Conservation (phyloP, 2,113 vertebrate species). For the Malurus cyaneus region DNA sequence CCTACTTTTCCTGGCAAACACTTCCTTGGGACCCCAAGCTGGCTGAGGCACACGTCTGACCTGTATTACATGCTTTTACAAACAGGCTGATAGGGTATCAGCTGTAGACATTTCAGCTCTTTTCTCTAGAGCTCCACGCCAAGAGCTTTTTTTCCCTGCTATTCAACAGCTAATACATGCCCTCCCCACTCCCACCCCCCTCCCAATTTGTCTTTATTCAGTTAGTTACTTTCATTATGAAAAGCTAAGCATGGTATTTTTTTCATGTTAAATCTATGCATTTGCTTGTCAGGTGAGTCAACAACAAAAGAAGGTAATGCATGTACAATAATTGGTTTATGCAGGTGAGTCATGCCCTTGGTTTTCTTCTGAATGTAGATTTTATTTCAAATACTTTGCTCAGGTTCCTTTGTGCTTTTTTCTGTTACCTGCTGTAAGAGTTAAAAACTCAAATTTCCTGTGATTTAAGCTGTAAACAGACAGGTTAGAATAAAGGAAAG, state of each 20-base stretch:
- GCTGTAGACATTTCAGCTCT: neutral
- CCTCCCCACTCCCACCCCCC: neutral
- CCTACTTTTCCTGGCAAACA: neutral
- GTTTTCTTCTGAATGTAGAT: neutral
- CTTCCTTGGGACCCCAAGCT: neutral
- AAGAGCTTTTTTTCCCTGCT: neutral
- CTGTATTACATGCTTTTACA: neutral
- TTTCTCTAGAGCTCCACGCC: neutral
- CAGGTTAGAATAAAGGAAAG: slow-evolving; percentile 49
- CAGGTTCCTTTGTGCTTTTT: slow-evolving; percentile 19
- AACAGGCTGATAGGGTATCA: neutral
- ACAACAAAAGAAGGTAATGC: neutral
- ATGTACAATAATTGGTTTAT: neutral
- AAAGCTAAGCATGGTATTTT: neutral
- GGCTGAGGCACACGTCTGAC: neutral
- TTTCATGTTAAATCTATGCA: neutral
- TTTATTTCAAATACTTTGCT: slow-evolving; percentile 18
- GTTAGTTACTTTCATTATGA: neutral
- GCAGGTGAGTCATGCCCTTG: neutral
- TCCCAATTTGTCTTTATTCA: neutral
- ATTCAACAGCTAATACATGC: neutral
- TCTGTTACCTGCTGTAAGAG: slow-evolving; percentile 36
- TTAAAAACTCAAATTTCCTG: slow-evolving; percentile 41
- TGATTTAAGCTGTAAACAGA: slow-evolving; percentile 62
- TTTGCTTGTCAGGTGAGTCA: neutral